Base-by-base conservation (phyloP, 1,140 invertebrate genomes). In the Drosophila teissieri region DNA sequence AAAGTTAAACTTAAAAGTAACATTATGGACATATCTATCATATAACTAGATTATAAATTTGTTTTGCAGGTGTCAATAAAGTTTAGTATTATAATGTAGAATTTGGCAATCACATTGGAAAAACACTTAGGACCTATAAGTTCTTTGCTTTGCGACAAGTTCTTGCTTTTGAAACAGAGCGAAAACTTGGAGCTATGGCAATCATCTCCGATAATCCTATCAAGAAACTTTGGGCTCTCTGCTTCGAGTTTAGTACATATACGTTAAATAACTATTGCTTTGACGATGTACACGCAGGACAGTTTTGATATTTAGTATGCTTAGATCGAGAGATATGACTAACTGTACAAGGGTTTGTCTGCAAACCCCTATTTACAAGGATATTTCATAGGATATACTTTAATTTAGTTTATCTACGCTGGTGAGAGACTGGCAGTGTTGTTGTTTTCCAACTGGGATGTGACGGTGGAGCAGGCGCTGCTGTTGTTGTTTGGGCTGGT, bases 91-190 rank as follows among this genome's bases (percentile, higher is more conserved):
- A 82, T 79, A 73, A 79, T 85, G 85, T 89, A 89, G 85, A 89
- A 84, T 89, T 89, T 89, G 84, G 84, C 80, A 90, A 89, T 89
- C 84, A 89, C 84, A 89, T 90, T 89, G 85, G 80, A 90, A 84
- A 89, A 89, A 90, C 84, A 89, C 84, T 89, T 89, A 89, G 56
- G 44, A 73, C 42, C 84, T 89, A 89, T 88, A 88, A 88, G 84
- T 88, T 88, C 84, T 88, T 89, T 89, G 80, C 68, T 67, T 83
- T 73, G 58, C 68, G 78, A 58, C 64, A 78, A 70, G 67, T 70
- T 70, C 11, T 70, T 57, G 65, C 65, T 70, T 57, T 70, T 63
- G 55, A 73, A 70, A 67, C 58, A 73, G 49, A 70, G 65, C 74
- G 58, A 72, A 63, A 60, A 46, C 69, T 65, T 75, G 65, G n/a